Base-by-base conservation (phyloP, 35 echinoderm and acorn worm species). In the Acanthaster planci region DNA sequence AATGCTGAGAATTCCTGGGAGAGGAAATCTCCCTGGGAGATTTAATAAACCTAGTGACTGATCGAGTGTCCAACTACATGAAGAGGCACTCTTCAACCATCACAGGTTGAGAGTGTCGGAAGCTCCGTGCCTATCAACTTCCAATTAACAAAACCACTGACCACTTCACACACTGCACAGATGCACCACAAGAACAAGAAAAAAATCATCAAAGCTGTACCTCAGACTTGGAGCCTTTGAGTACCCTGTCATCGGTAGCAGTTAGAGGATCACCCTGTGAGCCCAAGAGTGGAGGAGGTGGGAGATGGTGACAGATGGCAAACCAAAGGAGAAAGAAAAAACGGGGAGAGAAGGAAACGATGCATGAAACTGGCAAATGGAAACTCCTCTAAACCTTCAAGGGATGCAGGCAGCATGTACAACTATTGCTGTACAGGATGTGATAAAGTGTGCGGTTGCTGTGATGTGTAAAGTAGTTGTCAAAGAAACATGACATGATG, bases 311-410 rank as follows among this genome's bases (percentile, higher is more conserved):
- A 72, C 19, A 18, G 64, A 72, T 34, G 26, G 30, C 26, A 34
- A 72, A 34, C 64, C 7, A 72, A 27, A 26, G 29, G 29, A 12
- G 29, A 15, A 35, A 72, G 60, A 68, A 34, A 72, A 12, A 47
- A 47, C 12, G 12, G 64, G 57, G 57, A 72, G 64, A 72, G 64
- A 72, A 72, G 64, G 64, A 72, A 72, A 72, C 30, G 64, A 72
- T 19, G 26, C 64, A 7, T 72, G 64, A 72, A 47, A 34, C 34
- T 72, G 19, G 30, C 34, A 34, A 34, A 72, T 72, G 64, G 64
- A 72, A 72, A 72, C 64, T 26, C 14, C 64, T 72, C 23, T 10
- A 72, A 72, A 72, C 34, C 14, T 31, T 72, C 64, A 72, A 47
- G 64, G 10, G 19, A 72, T 21, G 14, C 14, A 72, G 64, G 64